Percentiles rank a stretch among this genome's conserved stretches.
These are phyloP conservation scores for Cotesia typhae DNA, from an alignment of 1,140 invertebrate species.

Conservation along the genomic window DNA sequence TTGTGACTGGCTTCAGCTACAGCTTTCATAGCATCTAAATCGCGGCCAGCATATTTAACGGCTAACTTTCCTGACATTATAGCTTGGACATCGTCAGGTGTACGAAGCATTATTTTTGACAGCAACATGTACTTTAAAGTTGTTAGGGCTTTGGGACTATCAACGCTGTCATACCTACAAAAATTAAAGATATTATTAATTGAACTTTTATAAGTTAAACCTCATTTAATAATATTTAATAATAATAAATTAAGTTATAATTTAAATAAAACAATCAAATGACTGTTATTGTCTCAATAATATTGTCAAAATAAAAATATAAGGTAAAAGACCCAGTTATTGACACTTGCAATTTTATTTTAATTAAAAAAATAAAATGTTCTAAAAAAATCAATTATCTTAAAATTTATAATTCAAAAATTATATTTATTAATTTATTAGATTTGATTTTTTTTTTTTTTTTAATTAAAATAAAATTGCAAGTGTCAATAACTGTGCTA, in stretches of 20 bases:
- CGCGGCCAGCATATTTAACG: conserved; percentile 93
- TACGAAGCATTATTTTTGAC: conserved; percentile 97
- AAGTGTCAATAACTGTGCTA: too few species aligned
- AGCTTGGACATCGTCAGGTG: conserved; percentile 94
- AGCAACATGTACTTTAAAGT: conserved; percentile 99
- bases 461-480: too few species aligned
- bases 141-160: conserved; percentile 88
- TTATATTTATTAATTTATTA: too few species aligned
- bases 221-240: too few species aligned
- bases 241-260: too few species aligned
- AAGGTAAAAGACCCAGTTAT: not conserved
- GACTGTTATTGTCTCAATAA: too few species aligned
- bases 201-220: not conserved
- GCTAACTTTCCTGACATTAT: conserved; percentile 97
- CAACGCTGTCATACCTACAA: conserved; percentile 87
- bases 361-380: too few species aligned
- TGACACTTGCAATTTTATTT: too few species aligned
- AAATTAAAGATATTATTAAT: conserved; percentile 6
- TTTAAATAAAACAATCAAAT: too few species aligned
- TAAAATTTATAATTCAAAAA: too few species aligned
- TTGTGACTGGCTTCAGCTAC: conserved; percentile 96
- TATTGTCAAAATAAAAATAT: not conserved
- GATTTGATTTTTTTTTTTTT: too few species aligned
- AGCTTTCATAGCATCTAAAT: conserved; percentile 97
- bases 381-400: too few species aligned